Evolutionary conservation across 2,888 invertebrate genomes (phyloP).

Genomic region (Troides aeacus): DNA sequence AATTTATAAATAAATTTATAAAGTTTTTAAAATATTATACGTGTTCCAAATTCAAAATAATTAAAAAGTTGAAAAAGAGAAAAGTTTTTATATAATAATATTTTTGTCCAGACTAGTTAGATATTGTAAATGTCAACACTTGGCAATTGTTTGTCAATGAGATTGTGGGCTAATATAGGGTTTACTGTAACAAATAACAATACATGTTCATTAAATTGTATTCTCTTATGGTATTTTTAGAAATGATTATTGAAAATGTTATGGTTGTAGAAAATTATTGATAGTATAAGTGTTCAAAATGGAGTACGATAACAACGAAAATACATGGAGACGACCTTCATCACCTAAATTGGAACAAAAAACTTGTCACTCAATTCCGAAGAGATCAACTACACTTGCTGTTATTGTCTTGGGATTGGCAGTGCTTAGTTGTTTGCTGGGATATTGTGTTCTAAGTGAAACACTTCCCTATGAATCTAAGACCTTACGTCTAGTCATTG

Average conservation of each 20-base stretch:
- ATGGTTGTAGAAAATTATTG: neutral
- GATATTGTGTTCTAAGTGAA: conserved; percentile 72
- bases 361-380: conserved; percentile 61
- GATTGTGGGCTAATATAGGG: too few species aligned
- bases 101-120: too few species aligned
- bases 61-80: too few species aligned
- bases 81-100: too few species aligned
- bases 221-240: neutral
- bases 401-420: conserved; percentile 70
- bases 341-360: conserved; percentile 48
- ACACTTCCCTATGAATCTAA: conserved; percentile 72
- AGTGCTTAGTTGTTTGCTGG: conserved; percentile 71
- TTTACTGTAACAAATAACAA: too few species aligned
- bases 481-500: conserved; percentile 64
- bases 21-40: too few species aligned
- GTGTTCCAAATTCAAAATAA: too few species aligned
- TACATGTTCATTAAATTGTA: too few species aligned
- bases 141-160: too few species aligned
- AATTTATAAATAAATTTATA: too few species aligned
- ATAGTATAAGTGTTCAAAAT: conserved; percentile 36
- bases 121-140: too few species aligned
- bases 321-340: conserved; percentile 65
- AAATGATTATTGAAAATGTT: neutral
- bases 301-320: conserved; percentile 71
- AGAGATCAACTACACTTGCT: conserved; percentile 60